Percentiles rank a stretch among this genome's conserved stretches.
These are phyloP conservation scores for Chroicocephalus ridibundus DNA, from an alignment of 2,113 vertebrate genomes.

Conservation along the genomic window DNA sequence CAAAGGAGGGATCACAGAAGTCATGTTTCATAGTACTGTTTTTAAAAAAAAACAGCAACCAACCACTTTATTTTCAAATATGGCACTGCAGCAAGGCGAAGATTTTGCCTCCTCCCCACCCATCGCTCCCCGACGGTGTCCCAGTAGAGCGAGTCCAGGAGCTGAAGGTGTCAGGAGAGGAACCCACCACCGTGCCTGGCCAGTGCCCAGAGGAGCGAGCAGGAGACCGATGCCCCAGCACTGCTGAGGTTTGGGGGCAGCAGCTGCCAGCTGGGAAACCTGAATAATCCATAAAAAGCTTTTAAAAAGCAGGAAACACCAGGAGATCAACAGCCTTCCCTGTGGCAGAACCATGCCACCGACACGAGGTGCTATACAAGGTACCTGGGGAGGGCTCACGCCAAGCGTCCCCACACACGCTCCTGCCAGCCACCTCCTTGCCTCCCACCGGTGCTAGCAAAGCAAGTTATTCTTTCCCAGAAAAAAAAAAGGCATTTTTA, in stretches of 20 bases:
- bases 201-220: rapidly evolving
- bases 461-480: background rate
- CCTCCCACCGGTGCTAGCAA: background rate
- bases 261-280: background rate
- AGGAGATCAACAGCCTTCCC: background rate
- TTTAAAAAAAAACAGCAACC: background rate
- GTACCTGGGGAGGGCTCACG: background rate
- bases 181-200: rapidly evolving
- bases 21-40: background rate
- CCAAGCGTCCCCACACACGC: background rate
- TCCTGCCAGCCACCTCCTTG: background rate
- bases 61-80: background rate
- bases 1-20: background rate
- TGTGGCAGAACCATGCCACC: rapidly evolving
- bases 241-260: background rate
- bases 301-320: background rate
- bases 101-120: background rate
- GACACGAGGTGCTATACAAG: background rate
- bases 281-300: background rate
- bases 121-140: rapidly evolving
- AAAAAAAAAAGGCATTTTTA: background rate
- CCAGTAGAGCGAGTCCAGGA: background rate
- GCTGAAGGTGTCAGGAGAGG: background rate
- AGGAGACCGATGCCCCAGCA: rapidly evolving
- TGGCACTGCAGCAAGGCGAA: rapidly evolving